Evolutionary conservation across 2,797 vertebrate genomes (phyloP), one percentile per base, ranked within the genome.

Genomic region (Thripadectes ignobilis): DNA sequence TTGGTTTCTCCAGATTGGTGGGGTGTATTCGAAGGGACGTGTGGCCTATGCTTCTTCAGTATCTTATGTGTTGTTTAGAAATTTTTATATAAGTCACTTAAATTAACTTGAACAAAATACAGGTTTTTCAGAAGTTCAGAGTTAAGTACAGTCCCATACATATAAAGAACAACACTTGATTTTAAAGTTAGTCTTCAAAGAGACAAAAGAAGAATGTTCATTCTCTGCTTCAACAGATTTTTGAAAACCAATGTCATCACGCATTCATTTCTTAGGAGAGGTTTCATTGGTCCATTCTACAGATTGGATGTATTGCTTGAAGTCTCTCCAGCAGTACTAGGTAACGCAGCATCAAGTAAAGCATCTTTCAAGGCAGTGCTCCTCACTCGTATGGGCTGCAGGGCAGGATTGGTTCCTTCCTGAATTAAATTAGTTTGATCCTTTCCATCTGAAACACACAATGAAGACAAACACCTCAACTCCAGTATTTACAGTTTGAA

Each of bases 361-460:
- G 82, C 55, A 48, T 95, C 88, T 46, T 93, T 89, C 30, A 89
- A 82, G 83, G 86, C 92, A 75, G 67, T 36, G 77, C 61, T 96
- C 79, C 97, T 97, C 94, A 96, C 57, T 94, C 19, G 87, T 95
- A 97, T 96, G 55, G 92, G 91, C 92, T 95, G 48, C 45, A 93
- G 79, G 46, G 82, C 62, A 73, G 92, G 95, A 88, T 66, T 94
- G 62, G 81, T 94, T 92, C 96, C 97, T 89, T 97, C 95, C 91
- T 78, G 94, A 61, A 65, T 54, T 41, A 76, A 55, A 92, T 85
- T 55, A 38, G 26, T 55, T 75, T 12, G 81, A 84, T 94, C 87
- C 68, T 88, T 94, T 95, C 27, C 85, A 57, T 94, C 96, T 96
- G 94, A 96, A 97, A 97, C 75, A 95, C 85, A 97, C 65, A 97